These are phyloP conservation scores for Melipona bicolor DNA, from an alignment of 2,888 invertebrate genomes.

Conservation along the genomic window DNA sequence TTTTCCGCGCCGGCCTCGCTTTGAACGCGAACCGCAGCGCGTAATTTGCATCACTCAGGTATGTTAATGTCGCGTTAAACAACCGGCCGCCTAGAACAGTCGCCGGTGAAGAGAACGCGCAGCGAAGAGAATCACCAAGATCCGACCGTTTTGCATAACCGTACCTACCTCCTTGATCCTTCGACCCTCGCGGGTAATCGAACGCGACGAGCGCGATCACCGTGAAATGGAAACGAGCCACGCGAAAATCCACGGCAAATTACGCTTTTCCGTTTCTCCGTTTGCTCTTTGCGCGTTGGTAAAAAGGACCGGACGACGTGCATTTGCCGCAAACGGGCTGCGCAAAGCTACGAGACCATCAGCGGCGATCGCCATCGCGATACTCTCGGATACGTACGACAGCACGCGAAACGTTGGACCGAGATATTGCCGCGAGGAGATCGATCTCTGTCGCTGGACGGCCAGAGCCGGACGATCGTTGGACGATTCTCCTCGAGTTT, in stretches of 20 bases:
- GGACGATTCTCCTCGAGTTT: neutral
- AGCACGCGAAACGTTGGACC: slow-evolving; percentile 31
- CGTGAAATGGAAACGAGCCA: neutral
- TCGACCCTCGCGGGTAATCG: neutral
- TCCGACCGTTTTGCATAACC: slow-evolving; percentile 27
- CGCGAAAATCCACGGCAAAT: slow-evolving; percentile 15
- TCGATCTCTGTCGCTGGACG: slow-evolving; percentile 28
- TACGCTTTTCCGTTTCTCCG: slow-evolving; percentile 29
- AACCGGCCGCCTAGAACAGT: neutral
- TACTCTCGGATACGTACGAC: neutral
- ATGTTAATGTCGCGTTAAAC: slow-evolving; percentile 62
- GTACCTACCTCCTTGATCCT: neutral
- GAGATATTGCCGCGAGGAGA: neutral
- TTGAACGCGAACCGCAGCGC: slow-evolving; percentile 15
- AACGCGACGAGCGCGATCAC: neutral
- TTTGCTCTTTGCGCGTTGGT: neutral
- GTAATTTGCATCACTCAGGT: slow-evolving; percentile 72
- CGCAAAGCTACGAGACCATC: slow-evolving; percentile 7
- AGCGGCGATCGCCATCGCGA: neutral
- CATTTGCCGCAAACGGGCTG: neutral
- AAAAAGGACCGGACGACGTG: neutral
- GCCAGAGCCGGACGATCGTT: neutral
- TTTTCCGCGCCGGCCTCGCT: slow-evolving; percentile 15
- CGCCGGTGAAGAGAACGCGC: neutral
- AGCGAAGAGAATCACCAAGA: slow-evolving; percentile 1